These are phyloP conservation scores for Agrochola macilenta DNA, from an alignment of 2,888 invertebrate species.

Conservation along the genomic window DNA sequence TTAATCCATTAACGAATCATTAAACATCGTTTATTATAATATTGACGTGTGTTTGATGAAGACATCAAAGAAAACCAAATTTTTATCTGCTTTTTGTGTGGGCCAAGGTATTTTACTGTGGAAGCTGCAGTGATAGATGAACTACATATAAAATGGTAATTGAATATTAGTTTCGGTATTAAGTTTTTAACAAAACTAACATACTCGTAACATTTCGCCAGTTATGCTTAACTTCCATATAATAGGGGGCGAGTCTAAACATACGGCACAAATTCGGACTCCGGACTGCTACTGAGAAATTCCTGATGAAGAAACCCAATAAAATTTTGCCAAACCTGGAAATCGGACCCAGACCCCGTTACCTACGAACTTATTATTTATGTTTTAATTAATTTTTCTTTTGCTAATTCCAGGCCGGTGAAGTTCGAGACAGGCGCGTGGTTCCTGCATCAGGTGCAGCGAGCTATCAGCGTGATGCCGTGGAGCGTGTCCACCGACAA, in stretches of 20 bases:
- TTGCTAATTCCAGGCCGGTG: slow-evolving; percentile 75
- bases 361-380: not conserved
- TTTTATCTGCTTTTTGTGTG: not conserved
- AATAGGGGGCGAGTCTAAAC: too few relatives aligned
- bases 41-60: slow-evolving; percentile 17
- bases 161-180: not conserved
- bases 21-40: slow-evolving; percentile 22
- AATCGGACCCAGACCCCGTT: too few relatives aligned
- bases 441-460: slow-evolving; percentile 84
- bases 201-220: too few relatives aligned
- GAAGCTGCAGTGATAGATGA: not conserved
- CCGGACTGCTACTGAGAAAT: too few relatives aligned
- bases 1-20: slow-evolving; percentile 1
- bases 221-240: too few relatives aligned
- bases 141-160: not conserved
- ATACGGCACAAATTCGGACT: too few relatives aligned
- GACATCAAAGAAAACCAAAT: slow-evolving; percentile 20
- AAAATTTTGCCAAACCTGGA: too few relatives aligned
- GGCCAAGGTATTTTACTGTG: not conserved
- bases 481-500: slow-evolving; percentile 86
- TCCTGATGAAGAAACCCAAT: too few relatives aligned
- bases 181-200: too few relatives aligned
- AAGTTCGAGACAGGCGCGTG: slow-evolving; percentile 86
- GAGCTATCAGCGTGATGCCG: slow-evolving; percentile 86
- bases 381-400: not conserved